phyloP scores from a whole-genome alignment of 92 coral and sea anemone genomes.

The Nematostella vectensis region DNA sequence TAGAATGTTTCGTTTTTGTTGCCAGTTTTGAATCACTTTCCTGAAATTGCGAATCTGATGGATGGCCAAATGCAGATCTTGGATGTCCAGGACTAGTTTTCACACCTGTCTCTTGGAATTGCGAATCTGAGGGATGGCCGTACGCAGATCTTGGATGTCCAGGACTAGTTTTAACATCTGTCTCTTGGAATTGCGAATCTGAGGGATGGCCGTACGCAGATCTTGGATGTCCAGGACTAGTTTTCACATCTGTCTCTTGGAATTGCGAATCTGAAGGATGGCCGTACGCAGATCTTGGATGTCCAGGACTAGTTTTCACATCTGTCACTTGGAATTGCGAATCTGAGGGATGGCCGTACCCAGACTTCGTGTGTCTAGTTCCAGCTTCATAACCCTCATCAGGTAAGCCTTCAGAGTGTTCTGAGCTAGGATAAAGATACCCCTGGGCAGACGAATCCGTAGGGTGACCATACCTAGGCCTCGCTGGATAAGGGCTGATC shows the following conservation, averaged over 20 bases:
- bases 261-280: constrained; percentile 60
- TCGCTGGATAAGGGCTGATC: neutral
- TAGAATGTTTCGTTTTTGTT: too few relatives aligned
- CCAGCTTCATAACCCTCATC: neutral
- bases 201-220: neutral
- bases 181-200: constrained; percentile 9
- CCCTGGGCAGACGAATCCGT: constrained; percentile 22
- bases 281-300: constrained; percentile 19
- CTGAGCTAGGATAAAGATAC: constrained; percentile 1
- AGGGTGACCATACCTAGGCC: constrained; percentile 22
- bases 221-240: constrained; percentile 8
- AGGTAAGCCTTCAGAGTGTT: neutral
- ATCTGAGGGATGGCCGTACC: constrained; percentile 61
- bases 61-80: too few relatives aligned
- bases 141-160: too few relatives aligned
- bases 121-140: neutral
- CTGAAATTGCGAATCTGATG: too few relatives aligned
- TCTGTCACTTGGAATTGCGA: constrained; percentile 7
- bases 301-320: neutral
- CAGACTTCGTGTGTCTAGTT: constrained; percentile 3
- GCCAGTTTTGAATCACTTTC: neutral
- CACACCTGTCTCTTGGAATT: neutral
- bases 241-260: too few relatives aligned
- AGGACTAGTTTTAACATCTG: too few relatives aligned
- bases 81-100: too few relatives aligned